Conservation (phyloP, 92 coral and sea anemone species). For the Palythoa grandiflora region DNA sequence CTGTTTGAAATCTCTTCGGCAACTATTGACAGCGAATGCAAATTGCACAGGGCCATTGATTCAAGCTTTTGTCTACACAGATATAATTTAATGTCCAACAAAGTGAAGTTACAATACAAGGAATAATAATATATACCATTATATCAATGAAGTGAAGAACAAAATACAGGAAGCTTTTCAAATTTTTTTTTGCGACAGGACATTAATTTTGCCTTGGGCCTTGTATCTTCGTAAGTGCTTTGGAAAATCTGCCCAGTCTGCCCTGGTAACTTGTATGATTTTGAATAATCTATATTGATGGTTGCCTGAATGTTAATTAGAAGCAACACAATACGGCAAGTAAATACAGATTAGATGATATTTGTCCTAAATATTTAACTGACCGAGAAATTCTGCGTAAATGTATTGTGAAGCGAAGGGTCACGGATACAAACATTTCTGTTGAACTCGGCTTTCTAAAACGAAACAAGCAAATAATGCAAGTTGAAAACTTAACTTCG, state of each 20-base stretch:
- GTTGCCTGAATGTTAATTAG: too few species aligned
- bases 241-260: background rate
- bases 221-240: background rate
- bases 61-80: background rate
- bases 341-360: too few species aligned
- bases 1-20: too few species aligned
- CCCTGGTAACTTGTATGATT: background rate
- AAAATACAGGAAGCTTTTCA: constrained; percentile 18
- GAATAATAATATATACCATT: background rate
- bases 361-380: too few species aligned
- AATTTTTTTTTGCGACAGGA: background rate
- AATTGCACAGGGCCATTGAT: too few species aligned
- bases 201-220: background rate
- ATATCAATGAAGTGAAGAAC: background rate
- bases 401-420: background rate
- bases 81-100: constrained; percentile 6
- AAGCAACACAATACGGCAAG: too few species aligned
- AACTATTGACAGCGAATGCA: background rate
- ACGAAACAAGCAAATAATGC: background rate
- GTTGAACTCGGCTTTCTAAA: background rate
- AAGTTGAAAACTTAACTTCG: background rate
- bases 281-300: too few species aligned
- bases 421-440: background rate
- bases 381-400: too few species aligned
- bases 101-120: background rate